Base-by-base conservation (phyloP, 2,888 invertebrate species). In the Synanthedon vespiformis region DNA sequence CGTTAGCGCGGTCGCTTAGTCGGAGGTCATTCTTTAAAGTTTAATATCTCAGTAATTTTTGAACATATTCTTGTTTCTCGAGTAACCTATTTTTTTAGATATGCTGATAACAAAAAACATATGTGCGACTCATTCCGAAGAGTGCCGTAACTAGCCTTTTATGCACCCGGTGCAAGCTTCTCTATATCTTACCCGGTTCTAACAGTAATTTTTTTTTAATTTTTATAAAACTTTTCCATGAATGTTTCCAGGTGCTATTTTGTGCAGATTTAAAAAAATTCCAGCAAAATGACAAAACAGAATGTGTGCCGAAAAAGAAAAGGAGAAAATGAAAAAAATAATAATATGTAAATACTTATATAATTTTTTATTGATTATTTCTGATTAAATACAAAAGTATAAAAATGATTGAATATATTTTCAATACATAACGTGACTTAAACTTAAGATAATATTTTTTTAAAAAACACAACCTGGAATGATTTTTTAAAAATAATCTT, bases 191-290 rank as follows among this genome's bases (percentile, higher is more conserved):
- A 16, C 16, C 16, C 16, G 16, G 16, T 16, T 16, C 1, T 16
- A 16, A 16, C 16, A 16, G 16, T 16, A 16, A 16, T 1, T 16
- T 16, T 16, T 16, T 16, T 16, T 2, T 16, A 16, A 16, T 16
- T 16, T 18, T 18, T 18, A 16, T 44, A 44, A 3, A 13, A 44
- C 13, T 13, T n/a, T n/a, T 13, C n/a, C n/a, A 14, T 44, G 11
- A 44, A 44, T 44, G 34, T 53, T 88, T 89, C 4, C 71, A 94
- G 94, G 90, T 94, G 10, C 74, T 95, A 48, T 95, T 95, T 75
- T 93, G 93, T 75, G 92, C 94, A n/a, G 93, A 94, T 72, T 78
- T 95, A 54, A 91, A 92, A 80, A 90, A 91, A 78, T 91, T 94
- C 73, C 89, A 92, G 85, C 70, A 81, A 27, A 56, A 56, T 22